Evolutionary conservation across 2,113 vertebrate species (phyloP), one percentile per base, ranked within the genome.

Genomic region (Dicerorhinus sumatrensis): DNA sequence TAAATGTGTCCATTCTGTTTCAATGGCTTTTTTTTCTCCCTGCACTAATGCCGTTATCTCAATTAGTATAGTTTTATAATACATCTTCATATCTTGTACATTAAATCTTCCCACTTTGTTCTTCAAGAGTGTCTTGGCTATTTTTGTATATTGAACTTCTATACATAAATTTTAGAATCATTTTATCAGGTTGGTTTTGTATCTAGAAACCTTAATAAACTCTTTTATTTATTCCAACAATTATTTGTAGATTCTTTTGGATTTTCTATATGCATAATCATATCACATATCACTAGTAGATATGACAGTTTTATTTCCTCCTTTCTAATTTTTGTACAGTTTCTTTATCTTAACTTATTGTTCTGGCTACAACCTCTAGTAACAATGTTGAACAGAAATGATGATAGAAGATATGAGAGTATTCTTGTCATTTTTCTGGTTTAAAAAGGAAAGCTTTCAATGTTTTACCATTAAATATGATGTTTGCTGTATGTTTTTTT

Each of bases 381-480:
- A 73, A 14, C 54, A 58, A 51, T 65, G 18, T 79, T 77, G 27
- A 88, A 83, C 18, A 91, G 62, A 91, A 88, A 88, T 89, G 20
- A 65, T 27, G 20, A 65, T 27, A 86, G 31, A 91, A 63, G 76
- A 73, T 81, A 62, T 54, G 58, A 73, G 48, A 48, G 6, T 75
- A 69, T 92, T 80, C 56, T 62, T 80, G 39, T 51, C 42, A 56
- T 92, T 94, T 94, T 96, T 10, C 65, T 86, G 51, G 4, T 62
- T 94, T 85, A 76, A 48, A 96, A 97, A 90, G 65, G 89, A 79
- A 88, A 39, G 8, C 9, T 42, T 85, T 94, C 33, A 62, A 56
- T 46, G 18, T 86, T 65, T 84, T 58, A 46, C 10, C 31, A 63
- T 79, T 85, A 90, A 94, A 79, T 79, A 65, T 80, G n/a, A 63